A percentile compares a stretch with the other conserved stretches of the same genome.
phyloP scores from a whole-genome alignment of 2,113 vertebrate species.

The Orientallactaga bullata region DNA sequence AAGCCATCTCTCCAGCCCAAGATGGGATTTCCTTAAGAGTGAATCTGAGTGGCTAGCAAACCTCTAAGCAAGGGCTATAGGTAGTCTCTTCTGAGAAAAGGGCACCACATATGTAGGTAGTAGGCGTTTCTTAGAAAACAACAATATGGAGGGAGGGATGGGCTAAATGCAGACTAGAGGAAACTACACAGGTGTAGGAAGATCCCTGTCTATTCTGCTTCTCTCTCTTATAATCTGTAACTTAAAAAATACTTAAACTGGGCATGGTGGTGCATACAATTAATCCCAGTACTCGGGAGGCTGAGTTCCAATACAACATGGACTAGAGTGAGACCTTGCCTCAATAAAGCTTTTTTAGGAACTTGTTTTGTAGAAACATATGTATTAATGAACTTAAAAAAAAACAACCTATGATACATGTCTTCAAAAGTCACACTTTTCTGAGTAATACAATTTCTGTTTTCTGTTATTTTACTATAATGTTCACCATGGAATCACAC shows the following conservation, averaged over 20 bases:
- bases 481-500: background rate
- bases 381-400: conserved; percentile 20
- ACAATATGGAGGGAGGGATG: too few relatives aligned
- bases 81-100: conserved; percentile 1
- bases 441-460: background rate
- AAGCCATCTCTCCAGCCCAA: too few relatives aligned
- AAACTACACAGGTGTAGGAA: background rate
- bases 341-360: background rate
- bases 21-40: background rate
- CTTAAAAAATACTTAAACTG: background rate
- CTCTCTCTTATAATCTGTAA: background rate
- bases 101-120: background rate
- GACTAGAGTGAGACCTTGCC: too few relatives aligned
- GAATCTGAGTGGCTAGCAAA: background rate
- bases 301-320: too few relatives aligned
- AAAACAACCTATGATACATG: background rate
- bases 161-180: background rate
- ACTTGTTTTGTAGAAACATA: background rate
- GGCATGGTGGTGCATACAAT: too few relatives aligned
- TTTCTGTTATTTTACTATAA: background rate
- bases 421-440: background rate
- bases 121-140: background rate
- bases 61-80: background rate
- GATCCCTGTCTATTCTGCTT: conserved; percentile 7
- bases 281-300: too few relatives aligned